These are phyloP conservation scores for Abramis brama DNA, from an alignment of 2,113 vertebrate genomes.

Conservation along the genomic window DNA sequence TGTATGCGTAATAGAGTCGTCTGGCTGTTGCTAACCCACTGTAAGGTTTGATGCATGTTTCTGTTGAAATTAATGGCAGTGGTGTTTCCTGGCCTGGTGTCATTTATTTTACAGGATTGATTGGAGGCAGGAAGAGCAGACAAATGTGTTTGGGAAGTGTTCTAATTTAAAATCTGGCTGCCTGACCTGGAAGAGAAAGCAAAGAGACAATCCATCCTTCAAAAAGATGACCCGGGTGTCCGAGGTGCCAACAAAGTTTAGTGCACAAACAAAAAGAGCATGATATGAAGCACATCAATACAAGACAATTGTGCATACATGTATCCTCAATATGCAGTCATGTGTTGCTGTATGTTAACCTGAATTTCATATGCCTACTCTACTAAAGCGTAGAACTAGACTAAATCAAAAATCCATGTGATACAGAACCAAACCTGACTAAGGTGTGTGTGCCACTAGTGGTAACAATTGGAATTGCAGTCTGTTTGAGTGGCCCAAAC, in stretches of 20 bases:
- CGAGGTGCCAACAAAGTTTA: slow-evolving; percentile 42
- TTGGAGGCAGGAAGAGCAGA: slow-evolving; percentile 70
- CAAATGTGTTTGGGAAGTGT: slow-evolving; percentile 69
- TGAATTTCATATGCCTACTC: neutral
- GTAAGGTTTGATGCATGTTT: slow-evolving; percentile 64
- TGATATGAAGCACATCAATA: neutral
- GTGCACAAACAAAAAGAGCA: neutral
- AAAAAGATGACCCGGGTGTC: slow-evolving; percentile 58
- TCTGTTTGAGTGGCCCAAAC: neutral
- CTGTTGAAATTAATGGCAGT: slow-evolving; percentile 73
- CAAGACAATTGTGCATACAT: neutral
- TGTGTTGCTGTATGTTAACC: neutral
- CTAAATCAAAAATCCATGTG: neutral
- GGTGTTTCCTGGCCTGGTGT: slow-evolving; percentile 62
- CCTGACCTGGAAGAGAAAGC: slow-evolving; percentile 67
- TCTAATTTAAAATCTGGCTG: slow-evolving; percentile 72
- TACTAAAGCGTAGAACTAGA: neutral
- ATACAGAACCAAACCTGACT: neutral
- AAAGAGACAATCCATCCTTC: slow-evolving; percentile 66
- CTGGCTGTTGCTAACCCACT: slow-evolving; percentile 48
- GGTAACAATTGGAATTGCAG: neutral
- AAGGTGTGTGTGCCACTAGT: neutral
- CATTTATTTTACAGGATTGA: slow-evolving; percentile 75
- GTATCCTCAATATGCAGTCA: neutral
- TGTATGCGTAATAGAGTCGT: slow-evolving; percentile 21